Conservation (phyloP, 2,888 invertebrate species). For the Eupithecia inturbata region DNA sequence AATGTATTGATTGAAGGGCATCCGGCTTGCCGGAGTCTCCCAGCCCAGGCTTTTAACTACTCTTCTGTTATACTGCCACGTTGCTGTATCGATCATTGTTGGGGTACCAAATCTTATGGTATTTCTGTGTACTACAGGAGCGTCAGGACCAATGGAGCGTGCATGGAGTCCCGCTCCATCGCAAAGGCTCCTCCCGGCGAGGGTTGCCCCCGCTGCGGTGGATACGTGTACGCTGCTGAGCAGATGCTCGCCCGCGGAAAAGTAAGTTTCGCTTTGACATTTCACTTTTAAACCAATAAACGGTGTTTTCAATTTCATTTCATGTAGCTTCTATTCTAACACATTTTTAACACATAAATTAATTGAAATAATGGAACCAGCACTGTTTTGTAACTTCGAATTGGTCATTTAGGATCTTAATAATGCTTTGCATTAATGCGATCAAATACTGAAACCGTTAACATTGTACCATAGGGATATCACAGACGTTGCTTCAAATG, state of each 20-base stretch:
- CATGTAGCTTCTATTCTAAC: neutral
- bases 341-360: neutral
- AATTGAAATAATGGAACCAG: neutral
- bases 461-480: slow-evolving; percentile 88
- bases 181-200: slow-evolving; percentile 93
- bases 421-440: slow-evolving; percentile 27
- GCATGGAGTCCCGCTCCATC: slow-evolving; percentile 88
- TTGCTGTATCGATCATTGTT: slow-evolving; percentile 60
- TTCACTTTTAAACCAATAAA: neutral
- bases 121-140: slow-evolving; percentile 70
- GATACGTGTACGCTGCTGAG: slow-evolving; percentile 95
- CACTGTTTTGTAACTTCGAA: neutral
- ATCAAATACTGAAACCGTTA: slow-evolving; percentile 37
- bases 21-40: slow-evolving; percentile 66
- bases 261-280: slow-evolving; percentile 83
- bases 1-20: slow-evolving; percentile 68
- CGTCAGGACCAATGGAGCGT: slow-evolving; percentile 85
- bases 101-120: slow-evolving; percentile 53
- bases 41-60: slow-evolving; percentile 75
- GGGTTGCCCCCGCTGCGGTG: slow-evolving; percentile 95
- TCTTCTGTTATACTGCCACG: slow-evolving; percentile 73
- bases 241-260: slow-evolving; percentile 95
- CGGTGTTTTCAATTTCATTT: neutral
- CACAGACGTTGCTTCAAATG: slow-evolving; percentile 96
- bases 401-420: neutral